Base-by-base conservation (phyloP, 2,797 vertebrate species). In the Nyctalus aviator region DNA sequence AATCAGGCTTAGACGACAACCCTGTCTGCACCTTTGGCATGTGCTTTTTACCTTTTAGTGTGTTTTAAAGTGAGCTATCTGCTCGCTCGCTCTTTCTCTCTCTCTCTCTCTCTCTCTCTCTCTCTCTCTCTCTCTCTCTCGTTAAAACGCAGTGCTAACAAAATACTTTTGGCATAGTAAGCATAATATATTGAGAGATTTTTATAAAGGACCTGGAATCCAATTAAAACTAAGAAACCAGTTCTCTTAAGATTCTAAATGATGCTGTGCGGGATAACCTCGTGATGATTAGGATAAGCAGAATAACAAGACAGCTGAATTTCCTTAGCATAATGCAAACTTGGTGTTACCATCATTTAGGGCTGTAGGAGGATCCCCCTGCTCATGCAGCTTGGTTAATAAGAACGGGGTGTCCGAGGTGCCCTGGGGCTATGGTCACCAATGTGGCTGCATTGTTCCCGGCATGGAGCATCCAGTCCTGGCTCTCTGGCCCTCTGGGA, bases 81-180 rank as follows among this genome's bases (percentile, higher is more conserved):
- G 48, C 53, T 84, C 68, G 92, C 76, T 21, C 21, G 10, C 27
- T 73, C 8, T 37, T 5, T 37, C 37, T n/a, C 9, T 32, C 2
- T 1, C 9, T 3, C n/a, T 8, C 69, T 66, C 72, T 78, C 30
- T n/a, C 9, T 32, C 1, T 1, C 9, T 3, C n/a, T 8, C 69
- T 66, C 72, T 77, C 30, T 46, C 27, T n/a, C 9, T 32, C 2
- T 1, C 9, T 3, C n/a, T 8, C 62, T 66, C 72, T 78, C 30
- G 25, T 93, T 96, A 95, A 95, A 96, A 95, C 95, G 94, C 92
- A 95, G 96, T 69, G 83, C 84, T 93, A 97, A 97, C 95, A 96
- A 97, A 98, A 97, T 95, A 91, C 88, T 97, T 97, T 93, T 96
- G 90, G 96, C 95, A 90, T 94, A 93, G 82, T 94, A 97, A 96